phyloP scores from a whole-genome alignment of 30 jellyfish, hydroid and myxozoan species.

The Mastigias papua region DNA sequence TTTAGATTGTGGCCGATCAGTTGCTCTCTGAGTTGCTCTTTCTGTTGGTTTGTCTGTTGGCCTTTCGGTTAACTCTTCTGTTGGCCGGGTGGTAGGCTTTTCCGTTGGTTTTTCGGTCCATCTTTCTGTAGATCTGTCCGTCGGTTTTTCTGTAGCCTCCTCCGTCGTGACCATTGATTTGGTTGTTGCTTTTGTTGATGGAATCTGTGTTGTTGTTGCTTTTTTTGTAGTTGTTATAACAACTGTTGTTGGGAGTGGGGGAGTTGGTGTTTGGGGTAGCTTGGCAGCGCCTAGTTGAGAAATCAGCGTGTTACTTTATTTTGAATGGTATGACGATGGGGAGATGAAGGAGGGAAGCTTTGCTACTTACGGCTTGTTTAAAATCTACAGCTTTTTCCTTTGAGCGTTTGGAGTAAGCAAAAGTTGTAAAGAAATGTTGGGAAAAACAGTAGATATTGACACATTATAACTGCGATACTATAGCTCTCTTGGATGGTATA shows the following conservation, averaged over 20 bases:
- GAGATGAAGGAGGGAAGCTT: too few relatives aligned
- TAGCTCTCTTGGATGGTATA: too few relatives aligned
- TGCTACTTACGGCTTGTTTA: too few relatives aligned
- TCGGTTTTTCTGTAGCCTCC: not conserved
- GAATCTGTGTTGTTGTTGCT: conserved; percentile 9
- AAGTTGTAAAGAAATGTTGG: too few relatives aligned
- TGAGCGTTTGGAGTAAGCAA: too few relatives aligned
- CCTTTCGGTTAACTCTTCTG: not conserved
- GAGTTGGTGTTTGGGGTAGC: not conserved
- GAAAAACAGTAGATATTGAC: too few relatives aligned
- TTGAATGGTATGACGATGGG: too few relatives aligned
- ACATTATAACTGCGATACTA: too few relatives aligned
- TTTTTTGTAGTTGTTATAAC: not conserved
- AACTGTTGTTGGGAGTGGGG: conserved; percentile 35
- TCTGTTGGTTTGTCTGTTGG: conserved; percentile 5
- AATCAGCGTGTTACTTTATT: too few relatives aligned
- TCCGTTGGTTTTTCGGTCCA: conserved; percentile 29
- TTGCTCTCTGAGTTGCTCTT: conserved; percentile 1
- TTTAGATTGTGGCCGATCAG: conserved; percentile 4
- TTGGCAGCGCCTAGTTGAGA: conserved; percentile 27
- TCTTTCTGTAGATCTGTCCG: not conserved
- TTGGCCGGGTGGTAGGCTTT: conserved; percentile 2
- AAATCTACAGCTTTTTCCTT: too few relatives aligned
- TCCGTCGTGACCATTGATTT: not conserved
- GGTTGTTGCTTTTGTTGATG: not conserved